Evolutionary conservation across 2,113 vertebrate genomes (phyloP), one percentile per base, ranked within the genome.

Genomic region (Patagioenas fasciata): DNA sequence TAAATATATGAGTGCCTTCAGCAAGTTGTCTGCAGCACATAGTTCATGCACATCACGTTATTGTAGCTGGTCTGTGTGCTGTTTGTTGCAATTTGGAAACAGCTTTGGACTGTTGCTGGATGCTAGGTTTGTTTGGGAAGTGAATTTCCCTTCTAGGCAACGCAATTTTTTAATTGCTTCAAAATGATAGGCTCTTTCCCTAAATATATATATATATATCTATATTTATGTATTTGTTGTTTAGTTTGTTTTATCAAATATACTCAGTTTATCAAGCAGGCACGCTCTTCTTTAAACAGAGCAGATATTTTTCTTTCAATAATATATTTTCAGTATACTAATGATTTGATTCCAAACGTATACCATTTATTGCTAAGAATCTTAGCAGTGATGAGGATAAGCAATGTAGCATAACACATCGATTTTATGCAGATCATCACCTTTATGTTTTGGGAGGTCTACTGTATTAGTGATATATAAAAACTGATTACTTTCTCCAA

Each of bases 391-490:
- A 99, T 99, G 98, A 98, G 98, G 98, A 98, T 98, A 98, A 98
- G 98, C 98, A 98, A 91, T 98, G 98, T 98, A 98, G 98, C 98
- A 98, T 98, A 98, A 97, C 98, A 97, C 98, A 99, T 99, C 98
- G 99, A 99, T 99, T 99, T 99, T 98, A 99, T 99, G 99, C 98
- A 99, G 98, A 99, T 99, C 98, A 98, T 98, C 99, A 99, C 98
- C 98, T 98, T 99, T 99, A 98, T 99, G 98, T 99, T 98, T 98
- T 98, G 97, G 98, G 98, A 98, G 98, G 98, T 98, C 98, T 99
- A 98, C 98, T 98, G 96, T 98, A 98, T 98, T 98, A 98, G 98
- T 98, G 98, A 99, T 99, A 98, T 99, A 98, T 99, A 99, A 98
- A 99, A 99, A 99, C 99, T 99, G 99, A 99, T 99, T 99, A 99